Percentiles rank a stretch among this genome's conserved stretches.
Evolutionary conservation across 2,113 vertebrate species (phyloP).

Genomic region (Orcinus orca): DNA sequence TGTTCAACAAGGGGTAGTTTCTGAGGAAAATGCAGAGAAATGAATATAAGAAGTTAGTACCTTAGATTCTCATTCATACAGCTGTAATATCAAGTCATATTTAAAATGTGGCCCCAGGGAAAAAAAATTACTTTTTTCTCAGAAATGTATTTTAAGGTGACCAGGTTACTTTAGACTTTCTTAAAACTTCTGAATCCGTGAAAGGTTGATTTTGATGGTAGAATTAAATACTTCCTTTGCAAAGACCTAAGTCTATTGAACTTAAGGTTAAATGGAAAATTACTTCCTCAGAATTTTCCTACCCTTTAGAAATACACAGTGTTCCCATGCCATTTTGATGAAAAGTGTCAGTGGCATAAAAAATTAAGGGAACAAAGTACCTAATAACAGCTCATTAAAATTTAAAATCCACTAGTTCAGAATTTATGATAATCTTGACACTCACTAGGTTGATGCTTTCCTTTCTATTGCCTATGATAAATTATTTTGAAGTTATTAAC

Average conservation of each 20-base stretch:
- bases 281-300: background rate
- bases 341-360: background rate
- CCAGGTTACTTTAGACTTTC: background rate
- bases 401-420: background rate
- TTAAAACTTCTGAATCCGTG: background rate
- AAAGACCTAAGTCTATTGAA: background rate
- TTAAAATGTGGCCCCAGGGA: background rate
- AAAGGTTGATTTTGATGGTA: background rate
- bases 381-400: conserved; percentile 34
- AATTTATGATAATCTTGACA: conserved; percentile 18
- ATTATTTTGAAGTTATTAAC: background rate
- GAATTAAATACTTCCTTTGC: background rate
- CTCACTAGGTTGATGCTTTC: background rate
- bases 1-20: background rate
- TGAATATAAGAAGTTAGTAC: background rate
- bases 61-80: background rate
- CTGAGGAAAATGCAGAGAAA: background rate
- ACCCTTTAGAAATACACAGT: background rate
- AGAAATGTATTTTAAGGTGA: conserved; percentile 23
- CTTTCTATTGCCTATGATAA: background rate
- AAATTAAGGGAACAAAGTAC: background rate
- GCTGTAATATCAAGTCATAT: background rate
- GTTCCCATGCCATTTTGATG: background rate
- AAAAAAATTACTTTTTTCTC: background rate
- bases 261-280: conserved; percentile 29